Percentiles rank a stretch among this genome's conserved stretches.
Conservation (phyloP, 2,797 vertebrate genomes). For the Pipistrellus nathusii region DNA sequence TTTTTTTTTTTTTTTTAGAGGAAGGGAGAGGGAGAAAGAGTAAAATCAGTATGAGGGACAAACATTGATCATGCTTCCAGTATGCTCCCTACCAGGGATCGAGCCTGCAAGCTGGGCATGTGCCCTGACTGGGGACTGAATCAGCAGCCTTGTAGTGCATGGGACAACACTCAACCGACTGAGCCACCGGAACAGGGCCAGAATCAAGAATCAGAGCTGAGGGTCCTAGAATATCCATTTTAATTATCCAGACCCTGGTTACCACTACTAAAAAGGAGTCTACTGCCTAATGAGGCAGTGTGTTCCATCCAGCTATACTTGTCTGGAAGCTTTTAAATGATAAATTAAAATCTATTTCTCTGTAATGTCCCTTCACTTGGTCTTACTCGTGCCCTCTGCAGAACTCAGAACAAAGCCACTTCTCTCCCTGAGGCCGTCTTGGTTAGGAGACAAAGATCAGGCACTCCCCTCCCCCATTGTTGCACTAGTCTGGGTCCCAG, state of each 20-base stretch:
- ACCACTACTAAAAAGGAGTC: neutral
- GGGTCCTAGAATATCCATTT: neutral
- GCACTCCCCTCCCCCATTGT: neutral
- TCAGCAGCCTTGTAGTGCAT: neutral
- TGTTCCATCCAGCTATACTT: neutral
- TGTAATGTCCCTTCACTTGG: neutral
- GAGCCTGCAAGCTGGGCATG: neutral
- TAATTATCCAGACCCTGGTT: neutral
- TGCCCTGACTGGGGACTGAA: too few relatives aligned
- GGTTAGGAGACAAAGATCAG: neutral
- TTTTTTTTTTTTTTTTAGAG: neutral
- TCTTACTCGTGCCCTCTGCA: conserved; percentile 9
- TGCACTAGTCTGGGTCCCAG: neutral
- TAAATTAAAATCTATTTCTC: conserved; percentile 15
- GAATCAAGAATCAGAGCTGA: neutral
- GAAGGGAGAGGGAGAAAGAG: neutral
- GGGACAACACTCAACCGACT: neutral
- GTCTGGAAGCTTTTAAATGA: conserved; percentile 12
- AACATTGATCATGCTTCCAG: neutral
- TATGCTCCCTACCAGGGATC: neutral
- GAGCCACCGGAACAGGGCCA: neutral
- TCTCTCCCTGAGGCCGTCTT: neutral
- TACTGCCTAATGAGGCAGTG: neutral
- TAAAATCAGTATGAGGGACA: neutral
- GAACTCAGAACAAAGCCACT: neutral